Conservation (phyloP, 2,113 vertebrate species). For the Piprites chloris region DNA sequence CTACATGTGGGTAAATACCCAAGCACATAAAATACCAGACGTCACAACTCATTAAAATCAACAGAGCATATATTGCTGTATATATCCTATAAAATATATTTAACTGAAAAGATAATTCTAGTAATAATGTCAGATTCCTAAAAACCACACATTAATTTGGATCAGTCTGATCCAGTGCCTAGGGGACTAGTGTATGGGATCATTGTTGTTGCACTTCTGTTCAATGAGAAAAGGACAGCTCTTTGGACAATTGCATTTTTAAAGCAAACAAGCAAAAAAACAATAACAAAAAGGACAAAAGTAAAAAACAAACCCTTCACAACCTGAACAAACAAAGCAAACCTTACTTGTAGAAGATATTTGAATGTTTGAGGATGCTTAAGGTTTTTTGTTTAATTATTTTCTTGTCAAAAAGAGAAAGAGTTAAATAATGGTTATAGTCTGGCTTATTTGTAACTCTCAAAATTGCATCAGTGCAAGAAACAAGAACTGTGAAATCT, state of each 20-base stretch:
- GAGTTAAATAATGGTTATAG: background rate
- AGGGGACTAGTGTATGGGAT: slow-evolving; percentile 19
- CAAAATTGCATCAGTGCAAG: background rate
- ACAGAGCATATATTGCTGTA: slow-evolving; percentile 81
- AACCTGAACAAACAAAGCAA: background rate
- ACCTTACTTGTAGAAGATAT: background rate
- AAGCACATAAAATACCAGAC: slow-evolving; percentile 82
- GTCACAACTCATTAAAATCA: slow-evolving; percentile 86
- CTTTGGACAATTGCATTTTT: background rate
- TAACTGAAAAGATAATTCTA: slow-evolving; percentile 83
- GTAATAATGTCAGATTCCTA: slow-evolving; percentile 82
- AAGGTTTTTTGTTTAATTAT: background rate
- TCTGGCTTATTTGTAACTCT: background rate
- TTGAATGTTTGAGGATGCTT: background rate
- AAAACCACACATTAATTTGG: slow-evolving; percentile 81
- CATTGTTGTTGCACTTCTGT: slow-evolving; percentile 76
- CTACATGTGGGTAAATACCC: slow-evolving; percentile 84
- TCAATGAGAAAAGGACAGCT: slow-evolving; percentile 29
- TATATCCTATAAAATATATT: slow-evolving; percentile 81
- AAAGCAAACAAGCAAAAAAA: background rate
- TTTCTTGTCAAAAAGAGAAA: background rate
- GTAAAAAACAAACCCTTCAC: background rate
- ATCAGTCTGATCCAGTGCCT: slow-evolving; percentile 65
- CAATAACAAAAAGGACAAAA: background rate
- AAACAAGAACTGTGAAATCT: background rate